These are phyloP conservation scores for Amiota communis DNA, from an alignment of 2,888 invertebrate species.

Conservation along the genomic window DNA sequence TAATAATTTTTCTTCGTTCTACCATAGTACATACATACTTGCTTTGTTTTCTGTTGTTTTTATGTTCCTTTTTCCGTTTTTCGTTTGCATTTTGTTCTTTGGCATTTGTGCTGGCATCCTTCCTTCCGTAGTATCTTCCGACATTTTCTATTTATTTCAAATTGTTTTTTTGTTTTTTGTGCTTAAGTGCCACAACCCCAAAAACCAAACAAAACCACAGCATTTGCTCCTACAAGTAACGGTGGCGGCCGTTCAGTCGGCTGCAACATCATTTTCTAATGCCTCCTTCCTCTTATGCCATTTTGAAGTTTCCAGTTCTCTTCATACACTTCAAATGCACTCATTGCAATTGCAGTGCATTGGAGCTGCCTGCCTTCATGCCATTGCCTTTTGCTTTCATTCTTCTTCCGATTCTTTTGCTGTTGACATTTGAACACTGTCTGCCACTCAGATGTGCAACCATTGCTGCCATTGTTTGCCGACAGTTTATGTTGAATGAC, in stretches of 20 bases:
- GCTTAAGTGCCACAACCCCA: too few species aligned
- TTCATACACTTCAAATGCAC: constrained; percentile 38
- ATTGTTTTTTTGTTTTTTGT: constrained; percentile 43
- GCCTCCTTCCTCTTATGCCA: constrained; percentile 5
- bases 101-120: too few species aligned
- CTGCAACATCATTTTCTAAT: too few species aligned
- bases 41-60: background rate
- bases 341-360: constrained; percentile 16
- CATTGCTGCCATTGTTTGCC: constrained; percentile 39
- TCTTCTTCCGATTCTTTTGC: constrained; percentile 12
- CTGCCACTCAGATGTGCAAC: constrained; percentile 60
- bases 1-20: background rate
- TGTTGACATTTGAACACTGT: constrained; percentile 66
- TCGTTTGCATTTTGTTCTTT: too few species aligned
- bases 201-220: too few species aligned
- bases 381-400: constrained; percentile 8
- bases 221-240: too few species aligned
- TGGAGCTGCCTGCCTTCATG: background rate
- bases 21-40: background rate
- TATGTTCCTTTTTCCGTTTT: background rate
- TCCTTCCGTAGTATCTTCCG: background rate
- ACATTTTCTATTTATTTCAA: constrained; percentile 25
- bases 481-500: constrained; percentile 39
- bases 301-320: constrained; percentile 2
- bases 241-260: too few species aligned